These are phyloP conservation scores for Lota lota DNA, from an alignment of 2,113 vertebrate genomes.

Conservation along the genomic window DNA sequence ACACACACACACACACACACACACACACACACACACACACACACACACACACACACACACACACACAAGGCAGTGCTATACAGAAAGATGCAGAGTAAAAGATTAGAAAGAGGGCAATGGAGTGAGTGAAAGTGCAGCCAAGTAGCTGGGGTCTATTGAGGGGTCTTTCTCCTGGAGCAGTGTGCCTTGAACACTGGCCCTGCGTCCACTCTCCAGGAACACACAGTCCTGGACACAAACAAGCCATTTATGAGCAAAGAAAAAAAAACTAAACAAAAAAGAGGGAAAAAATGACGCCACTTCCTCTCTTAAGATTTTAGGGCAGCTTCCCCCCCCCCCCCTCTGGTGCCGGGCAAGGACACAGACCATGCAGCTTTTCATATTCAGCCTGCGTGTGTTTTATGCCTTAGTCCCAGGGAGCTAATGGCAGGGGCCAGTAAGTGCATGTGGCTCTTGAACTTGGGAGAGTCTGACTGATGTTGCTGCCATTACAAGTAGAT, in stretches of 20 bases:
- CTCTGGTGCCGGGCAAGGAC: not conserved
- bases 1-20: not conserved
- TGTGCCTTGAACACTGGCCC: not conserved
- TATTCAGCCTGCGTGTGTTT: not conserved
- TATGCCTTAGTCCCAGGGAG: not conserved
- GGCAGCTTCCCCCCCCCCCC: not conserved
- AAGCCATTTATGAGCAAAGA: not conserved
- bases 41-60: not conserved
- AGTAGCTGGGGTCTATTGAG: not conserved
- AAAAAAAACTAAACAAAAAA: not conserved
- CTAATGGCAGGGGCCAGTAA: conserved; percentile 4
- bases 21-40: not conserved
- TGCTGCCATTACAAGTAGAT: not conserved
- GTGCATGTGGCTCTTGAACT: conserved; percentile 1
- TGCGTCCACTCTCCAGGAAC: not conserved
- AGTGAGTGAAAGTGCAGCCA: not conserved
- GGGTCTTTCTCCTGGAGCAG: not conserved
- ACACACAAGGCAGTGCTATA: not conserved
- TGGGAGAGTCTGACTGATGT: conserved; percentile 4
- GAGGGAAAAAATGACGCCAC: not conserved
- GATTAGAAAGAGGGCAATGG: not conserved
- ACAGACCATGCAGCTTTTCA: conserved; percentile 5
- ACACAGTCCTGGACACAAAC: not conserved
- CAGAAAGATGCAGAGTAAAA: not conserved
- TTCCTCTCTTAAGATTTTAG: not conserved